A percentile compares a stretch with the other conserved stretches of the same genome.
Evolutionary conservation across 1,140 invertebrate genomes (phyloP).

Genomic region (Vanessa atalanta): DNA sequence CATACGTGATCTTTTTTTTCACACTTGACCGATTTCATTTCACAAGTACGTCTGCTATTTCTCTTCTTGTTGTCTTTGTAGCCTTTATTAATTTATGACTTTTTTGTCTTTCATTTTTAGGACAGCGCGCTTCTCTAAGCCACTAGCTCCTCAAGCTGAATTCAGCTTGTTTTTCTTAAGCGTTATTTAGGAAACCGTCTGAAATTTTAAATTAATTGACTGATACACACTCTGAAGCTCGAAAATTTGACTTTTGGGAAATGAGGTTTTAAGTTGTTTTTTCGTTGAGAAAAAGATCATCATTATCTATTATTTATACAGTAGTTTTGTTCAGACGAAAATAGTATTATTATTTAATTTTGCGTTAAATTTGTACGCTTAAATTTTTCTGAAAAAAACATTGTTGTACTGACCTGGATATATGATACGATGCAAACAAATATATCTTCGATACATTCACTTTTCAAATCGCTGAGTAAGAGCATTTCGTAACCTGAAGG

Average conservation of each 20-base stretch:
- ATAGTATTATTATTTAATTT: too few species aligned
- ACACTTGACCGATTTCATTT: slow-evolving; percentile 8
- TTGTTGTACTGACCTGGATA: too few species aligned
- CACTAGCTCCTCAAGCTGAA: not conserved
- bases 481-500: not conserved
- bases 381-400: too few species aligned
- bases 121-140: not conserved
- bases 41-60: not conserved
- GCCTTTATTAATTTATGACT: slow-evolving; percentile 8
- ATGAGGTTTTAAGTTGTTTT: too few species aligned
- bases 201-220: not conserved
- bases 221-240: not conserved
- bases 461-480: not conserved
- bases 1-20: not conserved
- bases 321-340: not conserved
- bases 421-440: not conserved
- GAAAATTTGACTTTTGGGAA: not conserved
- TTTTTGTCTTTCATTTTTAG: slow-evolving; percentile 4
- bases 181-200: not conserved
- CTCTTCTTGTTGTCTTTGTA: not conserved
- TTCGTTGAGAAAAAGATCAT: too few species aligned
- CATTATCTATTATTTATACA: not conserved
- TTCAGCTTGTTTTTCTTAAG: not conserved
- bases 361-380: too few species aligned
- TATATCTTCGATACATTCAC: not conserved